Conservation (phyloP, 92 coral and sea anemone species). For the Galaxea fascicularis region DNA sequence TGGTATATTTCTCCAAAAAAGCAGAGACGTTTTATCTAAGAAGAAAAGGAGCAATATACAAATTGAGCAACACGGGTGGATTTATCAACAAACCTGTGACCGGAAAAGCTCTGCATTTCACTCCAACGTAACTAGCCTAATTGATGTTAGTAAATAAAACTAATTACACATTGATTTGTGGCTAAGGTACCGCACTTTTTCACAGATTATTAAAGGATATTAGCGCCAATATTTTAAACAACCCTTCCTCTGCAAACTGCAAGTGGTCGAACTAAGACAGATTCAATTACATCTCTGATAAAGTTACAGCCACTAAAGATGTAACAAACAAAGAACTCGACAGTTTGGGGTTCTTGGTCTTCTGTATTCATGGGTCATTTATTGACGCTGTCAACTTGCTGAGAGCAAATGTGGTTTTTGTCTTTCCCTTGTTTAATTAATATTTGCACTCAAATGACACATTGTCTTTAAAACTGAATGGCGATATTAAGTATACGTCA, state of each 20-base stretch:
- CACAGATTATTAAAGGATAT: neutral
- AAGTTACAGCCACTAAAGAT: neutral
- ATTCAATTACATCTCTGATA: neutral
- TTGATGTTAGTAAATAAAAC: constrained; percentile 34
- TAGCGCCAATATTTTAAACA: constrained; percentile 18
- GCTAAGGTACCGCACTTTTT: neutral
- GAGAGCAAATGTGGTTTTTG: neutral
- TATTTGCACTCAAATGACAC: constrained; percentile 26
- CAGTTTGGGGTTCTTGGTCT: neutral
- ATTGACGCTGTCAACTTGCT: too few species aligned
- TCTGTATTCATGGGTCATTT: neutral
- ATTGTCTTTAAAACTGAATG: neutral
- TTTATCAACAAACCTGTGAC: constrained; percentile 18
- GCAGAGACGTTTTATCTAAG: neutral
- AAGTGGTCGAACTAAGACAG: constrained; percentile 15
- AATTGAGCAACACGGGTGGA: neutral
- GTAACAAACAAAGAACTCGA: neutral
- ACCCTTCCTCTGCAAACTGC: neutral
- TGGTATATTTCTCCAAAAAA: neutral
- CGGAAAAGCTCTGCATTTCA: neutral
- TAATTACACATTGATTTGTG: constrained; percentile 29
- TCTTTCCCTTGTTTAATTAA: neutral
- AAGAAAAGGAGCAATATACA: neutral
- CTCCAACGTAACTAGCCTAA: constrained; percentile 30
- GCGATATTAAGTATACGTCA: neutral